Evolutionary conservation across 2,888 invertebrate species (phyloP), one percentile per base, ranked within the genome.

Genomic region (Ceratothoa steindachneri): DNA sequence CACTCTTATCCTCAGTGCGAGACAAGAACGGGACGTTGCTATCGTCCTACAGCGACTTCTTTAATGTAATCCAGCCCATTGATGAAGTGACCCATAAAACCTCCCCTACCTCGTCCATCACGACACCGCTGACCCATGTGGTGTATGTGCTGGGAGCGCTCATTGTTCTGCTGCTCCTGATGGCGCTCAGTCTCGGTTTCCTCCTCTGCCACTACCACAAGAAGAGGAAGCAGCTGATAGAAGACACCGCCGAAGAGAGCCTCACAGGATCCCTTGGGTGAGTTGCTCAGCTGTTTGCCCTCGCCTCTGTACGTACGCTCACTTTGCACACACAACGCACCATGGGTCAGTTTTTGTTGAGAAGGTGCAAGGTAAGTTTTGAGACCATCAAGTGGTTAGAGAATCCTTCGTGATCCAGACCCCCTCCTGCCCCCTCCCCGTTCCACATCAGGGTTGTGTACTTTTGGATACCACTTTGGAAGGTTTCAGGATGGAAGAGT

Each of bases 21-120:
- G 87, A 87, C 27, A 84, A 83, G 12, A 82, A 84, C 51, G 83
- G 85, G 22, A 84, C 86, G 68, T 83, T 86, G 81, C 82, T 90
- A 77, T 86, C 89, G 0, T 87, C 90, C 3, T 93, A 90, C 83
- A 93, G 93, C 82, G 89, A 88, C 74, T 94, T 92, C 83, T 88
- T 93, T 80, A 88, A 88, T 27, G 69, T 72, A 9, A 55, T 79
- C 2, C 73, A 72, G 27, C 78, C 78, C 5, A 55, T 76, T 28
- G 72, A 75, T 29, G 68, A 72, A 19, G 1, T n/a, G 0, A 51
- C 68, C 5, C 66, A 52, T 24, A 69, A 24, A 30, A 52, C 67
- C 7, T 55, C 65, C 9, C 27, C 69, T 1, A 22, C 75, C 7
- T 19, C 67, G 1, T 52, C 65, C 28, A 70, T 68, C 15, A 41